Evolutionary conservation across 2,888 invertebrate genomes (phyloP), one percentile per base, ranked within the genome.

Genomic region (Temnothorax ravouxi): DNA sequence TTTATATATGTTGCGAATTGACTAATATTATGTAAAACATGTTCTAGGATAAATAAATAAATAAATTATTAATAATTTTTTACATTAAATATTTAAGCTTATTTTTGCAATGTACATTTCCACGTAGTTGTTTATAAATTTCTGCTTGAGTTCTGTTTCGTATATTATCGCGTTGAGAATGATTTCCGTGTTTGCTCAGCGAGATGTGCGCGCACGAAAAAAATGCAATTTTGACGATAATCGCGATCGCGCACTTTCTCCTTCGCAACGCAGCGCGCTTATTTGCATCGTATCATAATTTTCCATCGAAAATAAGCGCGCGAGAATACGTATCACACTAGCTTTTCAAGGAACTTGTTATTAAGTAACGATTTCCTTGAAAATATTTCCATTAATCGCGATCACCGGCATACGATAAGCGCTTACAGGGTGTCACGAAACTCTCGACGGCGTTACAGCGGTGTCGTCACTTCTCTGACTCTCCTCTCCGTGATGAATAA

Each of bases 201-300:
- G 25, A 47, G 52, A 62, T 67, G 59, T 67, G 61, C 66, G 61
- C 66, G 52, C 59, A 38, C 41, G 80, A 83, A 67, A 83, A 66
- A 61, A 34, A 34, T 79, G 29, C 47, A 67, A 79, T 50, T 79
- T 67, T 62, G 52, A 82, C 75, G 61, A 62, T 74, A 75, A 74
- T 62, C 81, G 41, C 81, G 81, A 75, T 44, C 54, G 75, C 75
- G 29, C 72, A 47, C 47, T 82, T 54, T 82, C 79, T 83, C 54
- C 66, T 29, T 47, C 18, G 64, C 54, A 41, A 29, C 67, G 38
- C 76, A 13, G 67, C 67, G 67, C n/a, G 29, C 41, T 77, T 56
- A 69, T 77, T 77, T 77, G 69, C 77, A 77, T 77, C 54, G 25
- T 77, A 77, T 67, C 77, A 69, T 77, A 69, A 77, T 77, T 56